A percentile compares a stretch with the other conserved stretches of the same genome.
phyloP scores from a whole-genome alignment of 2,113 vertebrate species.

The Rafetus swinhoei region DNA sequence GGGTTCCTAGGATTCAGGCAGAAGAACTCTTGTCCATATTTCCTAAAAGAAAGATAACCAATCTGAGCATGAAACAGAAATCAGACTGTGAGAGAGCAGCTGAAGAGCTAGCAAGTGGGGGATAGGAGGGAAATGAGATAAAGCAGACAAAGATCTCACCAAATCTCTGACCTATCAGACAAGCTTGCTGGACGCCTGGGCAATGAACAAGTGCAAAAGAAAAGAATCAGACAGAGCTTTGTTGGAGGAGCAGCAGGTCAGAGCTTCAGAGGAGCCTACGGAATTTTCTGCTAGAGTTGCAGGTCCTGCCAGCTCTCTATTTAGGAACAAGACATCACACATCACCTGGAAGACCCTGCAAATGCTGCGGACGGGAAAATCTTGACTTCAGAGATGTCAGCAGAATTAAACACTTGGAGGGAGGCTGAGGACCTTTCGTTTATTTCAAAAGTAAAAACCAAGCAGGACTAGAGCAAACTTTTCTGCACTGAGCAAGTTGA shows the following conservation, averaged over 20 bases:
- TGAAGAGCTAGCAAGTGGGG: not conserved
- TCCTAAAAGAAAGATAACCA: not conserved
- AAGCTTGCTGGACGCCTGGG: not conserved
- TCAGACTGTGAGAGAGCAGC: not conserved
- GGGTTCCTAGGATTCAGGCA: not conserved
- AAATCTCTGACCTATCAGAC: not conserved
- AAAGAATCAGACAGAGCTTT: not conserved
- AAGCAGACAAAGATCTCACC: accelerated
- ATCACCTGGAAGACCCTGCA: not conserved
- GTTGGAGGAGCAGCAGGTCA: not conserved
- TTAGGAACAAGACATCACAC: not conserved
- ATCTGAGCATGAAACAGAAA: not conserved
- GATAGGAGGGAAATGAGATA: not conserved
- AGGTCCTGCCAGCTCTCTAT: not conserved
- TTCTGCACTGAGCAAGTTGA: not conserved
- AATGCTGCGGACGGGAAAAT: not conserved
- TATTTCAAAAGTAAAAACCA: not conserved
- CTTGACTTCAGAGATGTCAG: accelerated
- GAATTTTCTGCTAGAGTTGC: not conserved
- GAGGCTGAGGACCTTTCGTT: not conserved
- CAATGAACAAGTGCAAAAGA: not conserved
- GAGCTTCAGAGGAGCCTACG: not conserved
- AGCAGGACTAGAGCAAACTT: not conserved
- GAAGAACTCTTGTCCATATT: not conserved
- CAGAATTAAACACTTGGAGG: not conserved